Percentiles rank a stretch among this genome's conserved stretches.
Evolutionary conservation across 2,797 vertebrate genomes (phyloP).

Genomic region (Pantherophis alleghaniensis): DNA sequence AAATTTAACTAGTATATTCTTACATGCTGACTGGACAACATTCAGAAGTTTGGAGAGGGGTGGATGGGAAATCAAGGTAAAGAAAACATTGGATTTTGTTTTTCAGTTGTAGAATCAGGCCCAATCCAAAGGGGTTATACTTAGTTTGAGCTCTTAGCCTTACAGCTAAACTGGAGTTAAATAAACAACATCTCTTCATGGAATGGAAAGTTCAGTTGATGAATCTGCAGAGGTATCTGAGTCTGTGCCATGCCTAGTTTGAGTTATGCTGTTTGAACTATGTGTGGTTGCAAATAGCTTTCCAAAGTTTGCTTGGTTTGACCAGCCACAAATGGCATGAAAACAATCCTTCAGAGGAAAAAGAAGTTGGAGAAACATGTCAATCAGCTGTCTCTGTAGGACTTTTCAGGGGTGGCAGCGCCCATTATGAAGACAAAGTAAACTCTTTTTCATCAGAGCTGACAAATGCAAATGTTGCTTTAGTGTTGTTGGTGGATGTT

Average conservation of each 20-base stretch:
- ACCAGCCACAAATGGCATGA: slow-evolving; percentile 10
- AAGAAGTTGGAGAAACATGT: slow-evolving; percentile 6
- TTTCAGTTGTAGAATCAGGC: slow-evolving; percentile 22
- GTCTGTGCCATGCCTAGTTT: not conserved
- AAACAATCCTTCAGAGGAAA: not conserved
- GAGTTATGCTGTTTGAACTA: slow-evolving; percentile 16
- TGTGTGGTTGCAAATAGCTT: slow-evolving; percentile 18
- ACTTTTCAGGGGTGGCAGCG: not conserved
- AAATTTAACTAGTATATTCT: not conserved
- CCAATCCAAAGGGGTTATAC: not conserved
- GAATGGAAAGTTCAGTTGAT: slow-evolving; percentile 34
- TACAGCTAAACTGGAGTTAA: slow-evolving; percentile 25
- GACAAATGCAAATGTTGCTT: not conserved
- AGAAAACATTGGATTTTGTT: slow-evolving; percentile 30
- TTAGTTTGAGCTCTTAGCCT: slow-evolving; percentile 33
- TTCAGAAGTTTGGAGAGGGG: not conserved
- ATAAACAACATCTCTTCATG: slow-evolving; percentile 35
- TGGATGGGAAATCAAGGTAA: slow-evolving; percentile 29
- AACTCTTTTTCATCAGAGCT: not conserved
- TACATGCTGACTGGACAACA: slow-evolving; percentile 2
- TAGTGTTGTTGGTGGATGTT: not conserved
- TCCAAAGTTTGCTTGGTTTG: slow-evolving; percentile 5
- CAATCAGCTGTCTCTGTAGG: not conserved
- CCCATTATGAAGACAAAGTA: not conserved
- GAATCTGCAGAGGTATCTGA: slow-evolving; percentile 17